phyloP scores from a whole-genome alignment of 2,797 vertebrate species.

The Danio albolineatus region DNA sequence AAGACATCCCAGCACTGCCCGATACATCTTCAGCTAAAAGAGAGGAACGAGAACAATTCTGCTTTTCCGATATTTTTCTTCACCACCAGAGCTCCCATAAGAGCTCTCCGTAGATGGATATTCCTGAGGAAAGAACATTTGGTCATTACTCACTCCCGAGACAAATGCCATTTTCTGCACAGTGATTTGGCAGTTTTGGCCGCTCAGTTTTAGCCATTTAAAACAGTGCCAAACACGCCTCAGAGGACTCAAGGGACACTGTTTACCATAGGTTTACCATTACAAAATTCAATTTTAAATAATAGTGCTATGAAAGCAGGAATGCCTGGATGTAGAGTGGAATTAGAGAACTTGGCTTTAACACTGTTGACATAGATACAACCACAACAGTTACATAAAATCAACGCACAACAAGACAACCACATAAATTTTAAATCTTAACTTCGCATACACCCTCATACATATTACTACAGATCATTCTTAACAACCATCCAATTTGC shows the following conservation, averaged over 20 bases:
- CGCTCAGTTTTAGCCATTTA: slow-evolving; percentile 14
- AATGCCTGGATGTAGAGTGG: too few relatives aligned
- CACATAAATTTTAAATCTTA: too few relatives aligned
- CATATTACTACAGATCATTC: too few relatives aligned
- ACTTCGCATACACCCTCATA: too few relatives aligned
- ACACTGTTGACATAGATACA: too few relatives aligned
- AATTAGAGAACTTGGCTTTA: too few relatives aligned
- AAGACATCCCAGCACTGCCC: neutral
- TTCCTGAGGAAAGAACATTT: slow-evolving; percentile 21
- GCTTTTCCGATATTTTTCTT: slow-evolving; percentile 4
- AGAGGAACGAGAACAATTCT: slow-evolving; percentile 2
- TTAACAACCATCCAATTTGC: too few relatives aligned
- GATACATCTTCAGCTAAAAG: slow-evolving; percentile 23
- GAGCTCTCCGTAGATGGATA: slow-evolving; percentile 21
- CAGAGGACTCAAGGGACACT: neutral
- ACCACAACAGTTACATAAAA: too few relatives aligned
- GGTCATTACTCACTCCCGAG: slow-evolving; percentile 24
- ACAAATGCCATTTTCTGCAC: neutral
- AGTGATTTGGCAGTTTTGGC: slow-evolving; percentile 15
- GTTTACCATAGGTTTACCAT: neutral
- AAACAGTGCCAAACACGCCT: slow-evolving; percentile 17
- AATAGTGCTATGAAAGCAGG: neutral
- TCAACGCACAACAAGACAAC: too few relatives aligned
- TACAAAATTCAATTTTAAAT: neutral
- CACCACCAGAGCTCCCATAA: slow-evolving; percentile 15